Conservation (phyloP, 2,797 vertebrate genomes). For the Geotria australis region DNA sequence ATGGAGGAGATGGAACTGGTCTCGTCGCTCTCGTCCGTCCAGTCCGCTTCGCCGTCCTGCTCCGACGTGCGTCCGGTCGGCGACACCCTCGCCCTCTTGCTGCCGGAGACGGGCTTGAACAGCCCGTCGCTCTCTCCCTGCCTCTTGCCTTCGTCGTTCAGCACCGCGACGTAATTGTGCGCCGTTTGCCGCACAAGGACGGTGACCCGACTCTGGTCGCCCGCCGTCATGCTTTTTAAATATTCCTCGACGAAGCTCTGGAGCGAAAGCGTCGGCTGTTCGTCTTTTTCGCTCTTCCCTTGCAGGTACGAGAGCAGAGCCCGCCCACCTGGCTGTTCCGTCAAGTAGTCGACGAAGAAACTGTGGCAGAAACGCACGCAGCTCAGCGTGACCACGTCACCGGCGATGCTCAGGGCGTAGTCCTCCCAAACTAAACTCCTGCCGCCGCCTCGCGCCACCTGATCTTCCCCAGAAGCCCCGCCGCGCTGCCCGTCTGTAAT, state of each 20-base stretch:
- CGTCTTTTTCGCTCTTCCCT: no score
- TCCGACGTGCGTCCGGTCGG: conserved; percentile 7
- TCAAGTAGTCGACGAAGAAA: no score
- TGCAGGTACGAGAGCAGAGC: no score
- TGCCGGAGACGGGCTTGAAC: conserved; percentile 13
- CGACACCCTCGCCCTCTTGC: no score
- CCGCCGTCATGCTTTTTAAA: background rate
- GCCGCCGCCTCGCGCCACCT: no score
- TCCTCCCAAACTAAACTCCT: no score
- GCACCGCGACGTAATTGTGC: conserved; percentile 6
- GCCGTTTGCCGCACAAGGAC: background rate
- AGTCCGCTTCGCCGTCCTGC: conserved; percentile 67
- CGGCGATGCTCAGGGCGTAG: no score
- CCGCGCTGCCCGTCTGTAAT: conserved; percentile 9
- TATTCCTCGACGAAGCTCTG: no score
- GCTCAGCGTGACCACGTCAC: no score
- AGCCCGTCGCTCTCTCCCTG: conserved; percentile 8
- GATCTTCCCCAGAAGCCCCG: conserved; percentile 6
- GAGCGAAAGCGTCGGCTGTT: no score
- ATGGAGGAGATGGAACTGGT: conserved; percentile 79
- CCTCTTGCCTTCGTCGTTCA: conserved; percentile 8
- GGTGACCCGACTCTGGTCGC: conserved; percentile 6
- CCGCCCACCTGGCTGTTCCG: no score
- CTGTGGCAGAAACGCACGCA: no score
- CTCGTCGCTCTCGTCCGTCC: conserved; percentile 65